Evolutionary conservation across 2,888 invertebrate genomes (phyloP).

Genomic region (Suillia variegata): DNA sequence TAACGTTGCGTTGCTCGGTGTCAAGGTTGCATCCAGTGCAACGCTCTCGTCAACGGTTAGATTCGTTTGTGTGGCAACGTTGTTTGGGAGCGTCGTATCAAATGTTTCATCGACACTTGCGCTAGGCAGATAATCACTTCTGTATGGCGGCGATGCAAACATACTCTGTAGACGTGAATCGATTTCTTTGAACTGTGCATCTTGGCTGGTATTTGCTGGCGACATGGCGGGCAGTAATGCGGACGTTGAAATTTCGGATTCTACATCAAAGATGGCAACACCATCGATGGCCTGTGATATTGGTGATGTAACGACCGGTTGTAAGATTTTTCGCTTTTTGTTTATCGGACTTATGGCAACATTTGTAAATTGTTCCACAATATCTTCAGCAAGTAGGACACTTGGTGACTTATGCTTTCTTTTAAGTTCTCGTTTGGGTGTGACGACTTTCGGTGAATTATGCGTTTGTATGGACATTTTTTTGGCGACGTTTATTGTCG

Average conservation of each 20-base stretch:
- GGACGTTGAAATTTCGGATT: too few relatives aligned
- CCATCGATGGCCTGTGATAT: constrained; percentile 28
- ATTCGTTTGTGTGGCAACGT: constrained; percentile 2
- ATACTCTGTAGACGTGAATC: constrained; percentile 38
- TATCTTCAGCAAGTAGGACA: too few relatives aligned
- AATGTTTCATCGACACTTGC: constrained; percentile 1
- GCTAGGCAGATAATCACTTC: background rate
- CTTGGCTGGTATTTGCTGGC: constrained; percentile 28
- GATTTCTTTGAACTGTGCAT: constrained; percentile 34
- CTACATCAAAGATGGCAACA: too few relatives aligned
- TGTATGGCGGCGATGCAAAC: constrained; percentile 37
- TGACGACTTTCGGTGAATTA: too few relatives aligned
- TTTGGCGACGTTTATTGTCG: too few relatives aligned
- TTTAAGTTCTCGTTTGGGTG: too few relatives aligned
- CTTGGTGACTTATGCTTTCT: background rate
- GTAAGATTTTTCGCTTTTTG: background rate
- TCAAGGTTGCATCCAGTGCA: background rate
- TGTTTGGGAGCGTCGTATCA: background rate
- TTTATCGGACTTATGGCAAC: too few relatives aligned
- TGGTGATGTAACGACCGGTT: background rate
- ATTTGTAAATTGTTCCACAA: background rate
- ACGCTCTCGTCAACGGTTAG: constrained; percentile 38
- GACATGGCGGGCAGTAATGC: constrained; percentile 7
- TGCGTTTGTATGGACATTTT: too few relatives aligned
- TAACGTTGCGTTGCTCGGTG: background rate